Evolutionary conservation across 2,113 vertebrate genomes (phyloP).

Genomic region (Tragelaphus buxtoni): DNA sequence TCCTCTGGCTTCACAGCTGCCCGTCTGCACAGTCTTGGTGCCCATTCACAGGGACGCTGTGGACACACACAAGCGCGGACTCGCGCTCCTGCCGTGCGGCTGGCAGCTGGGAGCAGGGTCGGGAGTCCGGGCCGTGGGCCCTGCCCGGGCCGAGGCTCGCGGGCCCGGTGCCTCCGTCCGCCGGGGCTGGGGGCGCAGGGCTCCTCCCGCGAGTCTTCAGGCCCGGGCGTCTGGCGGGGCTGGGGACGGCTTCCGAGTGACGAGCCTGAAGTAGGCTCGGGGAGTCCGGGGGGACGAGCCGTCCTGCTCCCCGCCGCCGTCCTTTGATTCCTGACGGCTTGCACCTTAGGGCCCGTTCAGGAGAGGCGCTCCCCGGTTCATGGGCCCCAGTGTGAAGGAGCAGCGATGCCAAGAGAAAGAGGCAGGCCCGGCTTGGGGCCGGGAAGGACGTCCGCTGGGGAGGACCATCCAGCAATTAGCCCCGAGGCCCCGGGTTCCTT

Average conservation of each 20-base stretch:
- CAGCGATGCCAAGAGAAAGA: neutral
- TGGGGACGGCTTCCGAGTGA: too few relatives aligned
- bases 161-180: too few relatives aligned
- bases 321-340: neutral
- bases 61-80: too few relatives aligned
- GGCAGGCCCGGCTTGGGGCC: neutral
- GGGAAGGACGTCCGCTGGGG: neutral
- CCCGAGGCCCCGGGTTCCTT: too few relatives aligned
- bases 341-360: neutral
- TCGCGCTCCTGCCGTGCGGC: fast-evolving
- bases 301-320: neutral
- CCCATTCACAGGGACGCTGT: neutral
- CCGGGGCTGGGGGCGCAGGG: neutral
- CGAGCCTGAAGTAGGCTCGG: too few relatives aligned
- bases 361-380: neutral
- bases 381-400: neutral
- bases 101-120: neutral
- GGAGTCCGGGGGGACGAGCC: too few relatives aligned
- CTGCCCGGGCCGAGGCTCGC: fast-evolving
- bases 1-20: neutral
- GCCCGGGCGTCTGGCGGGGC: neutral
- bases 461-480: neutral
- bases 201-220: fast-evolving
- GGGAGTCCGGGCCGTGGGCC: neutral
- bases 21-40: too few relatives aligned